Conservation (phyloP, 2,888 invertebrate genomes). For the Sarcophaga caerulescens region DNA sequence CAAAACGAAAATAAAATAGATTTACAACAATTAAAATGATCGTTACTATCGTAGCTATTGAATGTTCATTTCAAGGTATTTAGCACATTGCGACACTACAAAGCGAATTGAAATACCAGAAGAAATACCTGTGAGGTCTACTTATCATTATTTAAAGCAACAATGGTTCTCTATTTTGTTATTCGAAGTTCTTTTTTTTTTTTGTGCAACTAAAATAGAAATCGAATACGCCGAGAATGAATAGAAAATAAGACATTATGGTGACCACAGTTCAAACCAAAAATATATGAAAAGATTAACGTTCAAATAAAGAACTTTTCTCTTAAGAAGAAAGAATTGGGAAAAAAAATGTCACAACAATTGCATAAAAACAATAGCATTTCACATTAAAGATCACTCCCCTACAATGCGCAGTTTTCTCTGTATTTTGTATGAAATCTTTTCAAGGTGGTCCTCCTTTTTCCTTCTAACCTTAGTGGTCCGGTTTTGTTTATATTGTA, state of each 20-base stretch:
- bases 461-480: slow-evolving; percentile 23
- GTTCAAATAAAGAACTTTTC: slow-evolving; percentile 43
- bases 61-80: slow-evolving; percentile 63
- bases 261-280: slow-evolving; percentile 79
- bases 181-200: neutral
- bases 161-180: slow-evolving; percentile 53
- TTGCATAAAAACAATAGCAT: slow-evolving; percentile 53
- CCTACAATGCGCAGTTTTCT: slow-evolving; percentile 31
- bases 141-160: neutral
- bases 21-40: slow-evolving; percentile 52
- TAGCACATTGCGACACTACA: slow-evolving; percentile 46
- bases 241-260: slow-evolving; percentile 74
- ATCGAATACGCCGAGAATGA: slow-evolving; percentile 8
- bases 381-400: slow-evolving; percentile 65
- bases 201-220: neutral
- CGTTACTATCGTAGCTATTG: slow-evolving; percentile 17
- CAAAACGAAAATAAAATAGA: slow-evolving; percentile 12
- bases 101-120: neutral
- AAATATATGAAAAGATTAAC: slow-evolving; percentile 72
- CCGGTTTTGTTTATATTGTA: slow-evolving; percentile 10
- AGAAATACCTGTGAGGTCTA: slow-evolving; percentile 60
- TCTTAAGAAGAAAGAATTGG: slow-evolving; percentile 25
- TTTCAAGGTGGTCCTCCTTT: slow-evolving; percentile 69
- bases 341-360: slow-evolving; percentile 57
- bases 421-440: neutral